phyloP scores from a whole-genome alignment of 2,888 invertebrate species.

The Microdon myrmicae region DNA sequence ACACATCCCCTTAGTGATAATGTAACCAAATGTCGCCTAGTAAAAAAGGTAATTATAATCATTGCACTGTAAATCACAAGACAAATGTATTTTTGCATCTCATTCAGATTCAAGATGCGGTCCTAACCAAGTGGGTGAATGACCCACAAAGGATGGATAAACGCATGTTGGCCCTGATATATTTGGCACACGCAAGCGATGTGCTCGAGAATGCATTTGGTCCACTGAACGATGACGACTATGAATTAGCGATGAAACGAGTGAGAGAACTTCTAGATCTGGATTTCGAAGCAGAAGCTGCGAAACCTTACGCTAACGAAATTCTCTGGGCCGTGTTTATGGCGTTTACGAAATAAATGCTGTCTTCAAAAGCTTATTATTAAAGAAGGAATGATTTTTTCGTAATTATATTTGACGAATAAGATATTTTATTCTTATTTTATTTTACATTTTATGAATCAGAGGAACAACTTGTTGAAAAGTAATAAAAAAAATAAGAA shows the following conservation, averaged over 20 bases:
- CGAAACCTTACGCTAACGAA: slow-evolving; percentile 90
- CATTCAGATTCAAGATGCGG: slow-evolving; percentile 92
- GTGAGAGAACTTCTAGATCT: slow-evolving; percentile 95
- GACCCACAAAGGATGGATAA: slow-evolving; percentile 98
- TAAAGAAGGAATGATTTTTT: slow-evolving; percentile 41
- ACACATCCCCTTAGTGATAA: slow-evolving; percentile 98
- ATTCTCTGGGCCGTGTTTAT: slow-evolving; percentile 99
- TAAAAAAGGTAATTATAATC: slow-evolving; percentile 81
- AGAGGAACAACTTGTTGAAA: slow-evolving; percentile 48
- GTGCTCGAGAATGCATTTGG: slow-evolving; percentile 99
- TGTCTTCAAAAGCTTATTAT: too few relatives aligned
- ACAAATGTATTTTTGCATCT: slow-evolving; percentile 47
- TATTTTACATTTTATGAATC: slow-evolving; percentile 21
- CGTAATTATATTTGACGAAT: slow-evolving; percentile 41
- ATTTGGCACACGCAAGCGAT: slow-evolving; percentile 97
- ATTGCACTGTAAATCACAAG: background rate
- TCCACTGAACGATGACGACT: slow-evolving; percentile 95
- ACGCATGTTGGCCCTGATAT: slow-evolving; percentile 90
- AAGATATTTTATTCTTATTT: slow-evolving; percentile 47
- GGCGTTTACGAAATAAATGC: slow-evolving; percentile 92
- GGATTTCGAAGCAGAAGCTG: slow-evolving; percentile 95
- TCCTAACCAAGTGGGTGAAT: slow-evolving; percentile 94
- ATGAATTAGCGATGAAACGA: slow-evolving; percentile 97
- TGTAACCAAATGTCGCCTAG: slow-evolving; percentile 92
- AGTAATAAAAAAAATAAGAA: slow-evolving; percentile 30